Conservation (phyloP, 1,140 invertebrate species). For the Heliconius congener region DNA sequence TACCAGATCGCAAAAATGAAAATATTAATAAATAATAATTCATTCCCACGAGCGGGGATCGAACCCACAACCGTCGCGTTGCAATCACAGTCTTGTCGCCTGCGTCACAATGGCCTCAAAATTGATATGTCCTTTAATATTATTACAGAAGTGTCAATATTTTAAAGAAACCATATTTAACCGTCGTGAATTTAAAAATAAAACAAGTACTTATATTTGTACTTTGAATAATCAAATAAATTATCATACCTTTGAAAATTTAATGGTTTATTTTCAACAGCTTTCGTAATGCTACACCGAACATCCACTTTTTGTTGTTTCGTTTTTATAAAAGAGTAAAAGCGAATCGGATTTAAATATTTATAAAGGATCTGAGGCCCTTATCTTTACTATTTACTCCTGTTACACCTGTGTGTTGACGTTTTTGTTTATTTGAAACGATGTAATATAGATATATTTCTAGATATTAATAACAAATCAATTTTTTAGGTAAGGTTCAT, state of each 20-base stretch:
- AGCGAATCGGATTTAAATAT: neutral
- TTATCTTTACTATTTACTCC: neutral
- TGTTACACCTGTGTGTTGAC: neutral
- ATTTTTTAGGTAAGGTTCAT: too few species aligned
- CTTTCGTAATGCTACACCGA: neutral
- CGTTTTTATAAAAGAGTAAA: neutral
- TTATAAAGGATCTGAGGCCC: neutral
- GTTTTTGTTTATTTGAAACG: neutral
- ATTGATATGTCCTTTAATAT: too few species aligned
- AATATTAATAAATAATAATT: too few species aligned
- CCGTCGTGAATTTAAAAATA: too few species aligned
- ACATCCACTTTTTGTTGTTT: neutral
- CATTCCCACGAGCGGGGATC: too few species aligned
- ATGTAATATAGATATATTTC: neutral
- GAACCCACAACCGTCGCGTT: too few species aligned
- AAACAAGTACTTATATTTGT: neutral
- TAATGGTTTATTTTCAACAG: neutral
- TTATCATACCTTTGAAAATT: neutral
- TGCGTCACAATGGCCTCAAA: too few species aligned
- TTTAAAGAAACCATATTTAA: too few species aligned
- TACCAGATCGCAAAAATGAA: too few species aligned
- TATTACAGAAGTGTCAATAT: too few species aligned
- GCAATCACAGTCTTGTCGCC: too few species aligned
- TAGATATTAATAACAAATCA: too few species aligned
- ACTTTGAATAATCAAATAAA: neutral